phyloP scores from a whole-genome alignment of 2,113 vertebrate genomes.

The Oncorhynchus mykiss region DNA sequence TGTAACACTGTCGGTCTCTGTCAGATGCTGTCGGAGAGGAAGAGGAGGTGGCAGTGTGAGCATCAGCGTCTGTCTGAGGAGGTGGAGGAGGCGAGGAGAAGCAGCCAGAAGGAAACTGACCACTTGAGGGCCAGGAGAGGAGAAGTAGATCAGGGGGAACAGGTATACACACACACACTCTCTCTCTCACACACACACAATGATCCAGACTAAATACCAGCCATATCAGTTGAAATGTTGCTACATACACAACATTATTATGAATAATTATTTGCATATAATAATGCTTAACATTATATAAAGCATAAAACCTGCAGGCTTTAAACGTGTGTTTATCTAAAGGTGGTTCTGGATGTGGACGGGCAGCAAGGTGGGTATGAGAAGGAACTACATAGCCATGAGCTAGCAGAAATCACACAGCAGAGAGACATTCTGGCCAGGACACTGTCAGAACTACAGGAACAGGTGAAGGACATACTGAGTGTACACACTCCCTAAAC shows the following conservation, averaged over 20 bases:
- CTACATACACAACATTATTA: too few relatives aligned
- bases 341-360: conserved; percentile 75
- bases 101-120: conserved; percentile 74
- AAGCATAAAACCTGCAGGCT: too few relatives aligned
- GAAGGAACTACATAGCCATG: conserved; percentile 63
- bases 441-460: conserved; percentile 68
- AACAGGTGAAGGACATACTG: conserved; percentile 64
- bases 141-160: conserved; percentile 73
- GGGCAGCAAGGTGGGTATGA: conserved; percentile 73
- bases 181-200: too few relatives aligned
- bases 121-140: conserved; percentile 71
- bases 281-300: too few relatives aligned
- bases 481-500: too few relatives aligned
- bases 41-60: conserved; percentile 77
- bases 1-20: not conserved
- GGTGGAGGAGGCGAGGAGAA: conserved; percentile 72
- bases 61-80: conserved; percentile 79
- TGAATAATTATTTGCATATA: too few relatives aligned
- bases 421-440: conserved; percentile 69
- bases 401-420: conserved; percentile 70
- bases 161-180: conserved; percentile 62
- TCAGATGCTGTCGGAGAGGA: conserved; percentile 80
- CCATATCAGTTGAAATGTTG: too few relatives aligned
- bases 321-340: conserved; percentile 39
- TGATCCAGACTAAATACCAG: too few relatives aligned